A percentile compares a stretch with the other conserved stretches of the same genome.
Evolutionary conservation across 2,113 vertebrate species (phyloP).

Genomic region (Phaethornis superciliosus): DNA sequence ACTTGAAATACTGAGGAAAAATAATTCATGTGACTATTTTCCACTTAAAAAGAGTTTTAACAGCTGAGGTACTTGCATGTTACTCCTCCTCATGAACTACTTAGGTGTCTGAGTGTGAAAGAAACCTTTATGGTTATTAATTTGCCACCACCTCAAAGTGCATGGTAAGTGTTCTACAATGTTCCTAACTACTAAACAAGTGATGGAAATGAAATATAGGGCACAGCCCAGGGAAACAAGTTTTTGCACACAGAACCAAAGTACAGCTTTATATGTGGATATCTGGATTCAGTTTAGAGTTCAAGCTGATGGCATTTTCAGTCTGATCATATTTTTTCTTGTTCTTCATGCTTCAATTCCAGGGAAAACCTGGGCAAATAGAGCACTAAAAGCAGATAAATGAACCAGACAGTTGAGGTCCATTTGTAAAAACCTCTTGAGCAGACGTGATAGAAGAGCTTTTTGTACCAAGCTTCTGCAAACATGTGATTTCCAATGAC

Average conservation of each 20-base stretch:
- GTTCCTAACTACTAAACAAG: neutral
- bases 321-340: neutral
- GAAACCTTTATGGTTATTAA: too few relatives aligned
- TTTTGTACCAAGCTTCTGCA: neutral
- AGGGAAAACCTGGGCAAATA: neutral
- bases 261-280: neutral
- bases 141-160: neutral
- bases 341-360: neutral
- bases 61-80: too few relatives aligned
- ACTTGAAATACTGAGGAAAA: too few relatives aligned
- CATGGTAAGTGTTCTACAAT: neutral
- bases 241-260: neutral
- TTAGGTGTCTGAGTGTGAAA: too few relatives aligned
- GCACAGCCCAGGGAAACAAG: neutral
- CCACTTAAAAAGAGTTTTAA: too few relatives aligned
- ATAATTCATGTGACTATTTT: too few relatives aligned
- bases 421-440: neutral
- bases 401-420: neutral
- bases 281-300: neutral
- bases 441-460: neutral
- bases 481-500: neutral
- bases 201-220: neutral
- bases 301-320: neutral
- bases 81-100: too few relatives aligned
- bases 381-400: neutral